Conservation (phyloP, 2,113 vertebrate species). For the Progne subis region DNA sequence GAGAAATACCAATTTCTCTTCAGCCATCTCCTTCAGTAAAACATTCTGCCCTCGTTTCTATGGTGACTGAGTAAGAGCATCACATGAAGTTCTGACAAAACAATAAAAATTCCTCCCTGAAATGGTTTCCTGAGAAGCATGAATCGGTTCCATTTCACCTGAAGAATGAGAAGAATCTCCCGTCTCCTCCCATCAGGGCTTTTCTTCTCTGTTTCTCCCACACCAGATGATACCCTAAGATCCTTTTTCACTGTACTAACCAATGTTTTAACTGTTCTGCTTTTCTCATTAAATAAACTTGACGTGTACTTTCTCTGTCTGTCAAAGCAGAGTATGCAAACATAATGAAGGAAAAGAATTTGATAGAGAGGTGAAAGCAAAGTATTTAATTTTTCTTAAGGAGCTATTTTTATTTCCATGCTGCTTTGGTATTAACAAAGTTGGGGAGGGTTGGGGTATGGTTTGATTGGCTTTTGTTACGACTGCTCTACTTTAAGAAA, state of each 20-base stretch:
- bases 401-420: background rate
- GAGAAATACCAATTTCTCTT: background rate
- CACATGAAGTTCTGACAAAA: background rate
- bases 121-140: background rate
- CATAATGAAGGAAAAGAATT: constrained; percentile 21
- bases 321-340: constrained; percentile 17
- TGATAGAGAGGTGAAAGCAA: constrained; percentile 5
- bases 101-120: background rate
- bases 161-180: background rate
- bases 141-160: background rate
- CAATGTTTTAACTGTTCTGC: background rate
- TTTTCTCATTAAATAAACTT: constrained; percentile 31
- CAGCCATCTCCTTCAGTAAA: background rate
- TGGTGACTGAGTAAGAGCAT: background rate
- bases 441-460: fast-evolving
- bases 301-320: background rate
- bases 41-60: background rate
- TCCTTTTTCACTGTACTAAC: background rate
- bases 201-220: background rate
- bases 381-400: background rate
- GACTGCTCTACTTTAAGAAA: background rate
- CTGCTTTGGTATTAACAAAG: background rate
- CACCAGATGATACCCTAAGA: background rate
- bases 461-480: background rate
- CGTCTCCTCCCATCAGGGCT: fast-evolving